Base-by-base conservation (phyloP, 2,888 invertebrate species). In the Aphidius colemani region DNA sequence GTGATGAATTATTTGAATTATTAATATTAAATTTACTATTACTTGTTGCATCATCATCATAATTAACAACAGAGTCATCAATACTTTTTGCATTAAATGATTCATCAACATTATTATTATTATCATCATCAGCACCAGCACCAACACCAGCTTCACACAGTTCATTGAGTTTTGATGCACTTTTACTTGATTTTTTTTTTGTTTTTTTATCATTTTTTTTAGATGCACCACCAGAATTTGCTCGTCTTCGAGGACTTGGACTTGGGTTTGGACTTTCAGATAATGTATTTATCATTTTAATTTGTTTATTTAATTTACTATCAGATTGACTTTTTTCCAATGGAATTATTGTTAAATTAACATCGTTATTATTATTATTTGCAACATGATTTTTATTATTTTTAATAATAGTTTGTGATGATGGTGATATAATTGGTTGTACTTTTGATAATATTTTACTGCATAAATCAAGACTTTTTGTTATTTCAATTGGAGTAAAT, bases 381-480 rank as follows among this genome's bases (percentile, higher is more conserved):
- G 30, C 76, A 5, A 79, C 49, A 7, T 64, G 59, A 39, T 66
- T 64, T 46, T 72, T 72, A 18, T 18, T 18, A 30, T 30, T 3
- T 30, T 1, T 30, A 30, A 5, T 5, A 30, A 30, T 30, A 30
- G 30, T 30, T 7, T 76, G 78, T 0, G 71, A 41, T 13, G 76
- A 74, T 6, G 69, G 70, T 10, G 86, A 83, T 72, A 86, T 84
- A 68, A 87, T 84, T 0, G 92, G 92, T 78, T 91, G 91, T 10
- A 93, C 90, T 77, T 90, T 88, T 0, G 89, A 88, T 11, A 93
- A 84, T 70, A 93, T 88, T 82, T 90, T 91, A 66, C 88, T 88
- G 74, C 91, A 90, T 3, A 93, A 84, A 66, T 86, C 85, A 8
- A 93, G 84, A 67, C 89, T 88, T 57, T 86, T 85, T 0, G 86